These are phyloP conservation scores for Allygus modestus DNA, from an alignment of 2,888 invertebrate species.

Conservation along the genomic window DNA sequence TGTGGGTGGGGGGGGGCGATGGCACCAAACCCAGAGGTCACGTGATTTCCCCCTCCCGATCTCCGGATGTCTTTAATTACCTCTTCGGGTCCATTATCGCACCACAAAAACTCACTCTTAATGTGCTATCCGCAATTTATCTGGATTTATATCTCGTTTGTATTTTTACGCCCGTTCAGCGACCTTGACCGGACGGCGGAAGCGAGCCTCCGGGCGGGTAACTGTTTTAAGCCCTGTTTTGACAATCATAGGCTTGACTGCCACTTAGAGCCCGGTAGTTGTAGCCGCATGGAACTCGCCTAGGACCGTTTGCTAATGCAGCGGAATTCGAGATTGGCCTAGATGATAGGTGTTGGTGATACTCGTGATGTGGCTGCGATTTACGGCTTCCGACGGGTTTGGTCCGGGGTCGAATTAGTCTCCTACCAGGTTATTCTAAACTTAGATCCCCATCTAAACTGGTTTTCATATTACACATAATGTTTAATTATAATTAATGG, in stretches of 20 bases:
- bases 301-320: not conserved
- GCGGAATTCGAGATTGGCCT: constrained; percentile 23
- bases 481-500: too few species aligned
- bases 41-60: not conserved
- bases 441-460: constrained; percentile 1
- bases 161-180: constrained; percentile 31
- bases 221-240: constrained; percentile 38
- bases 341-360: constrained; percentile 27
- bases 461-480: too few species aligned
- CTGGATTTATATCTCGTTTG: constrained; percentile 45
- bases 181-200: constrained; percentile 26
- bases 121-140: constrained; percentile 35
- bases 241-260: constrained; percentile 9
- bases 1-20: not conserved
- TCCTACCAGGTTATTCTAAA: not conserved
- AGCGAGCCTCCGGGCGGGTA: not conserved
- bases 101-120: constrained; percentile 45
- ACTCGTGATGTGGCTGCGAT: not conserved
- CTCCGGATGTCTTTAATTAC: constrained; percentile 41
- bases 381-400: not conserved
- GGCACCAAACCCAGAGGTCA: not conserved
- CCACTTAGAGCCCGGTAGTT: constrained; percentile 10
- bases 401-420: not conserved
- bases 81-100: constrained; percentile 44
- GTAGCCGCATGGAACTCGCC: constrained; percentile 3